These are phyloP conservation scores for Tachystola acroxantha DNA, from an alignment of 2,888 invertebrate genomes.

Conservation along the genomic window DNA sequence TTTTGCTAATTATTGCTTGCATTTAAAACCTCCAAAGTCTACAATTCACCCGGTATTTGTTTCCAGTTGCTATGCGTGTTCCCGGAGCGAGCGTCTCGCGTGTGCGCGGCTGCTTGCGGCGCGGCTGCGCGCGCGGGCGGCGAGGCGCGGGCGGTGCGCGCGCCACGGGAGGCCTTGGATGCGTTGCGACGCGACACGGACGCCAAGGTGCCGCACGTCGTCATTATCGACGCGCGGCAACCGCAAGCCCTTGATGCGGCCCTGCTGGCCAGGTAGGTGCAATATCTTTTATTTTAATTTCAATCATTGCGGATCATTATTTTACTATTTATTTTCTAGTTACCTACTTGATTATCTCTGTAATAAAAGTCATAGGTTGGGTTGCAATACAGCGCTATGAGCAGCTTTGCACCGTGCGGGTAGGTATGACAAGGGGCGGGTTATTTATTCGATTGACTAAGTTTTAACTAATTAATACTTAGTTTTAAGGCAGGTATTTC, in stretches of 20 bases:
- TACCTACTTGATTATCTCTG: neutral
- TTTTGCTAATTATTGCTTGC: too few relatives aligned
- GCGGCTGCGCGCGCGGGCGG: constrained; percentile 81
- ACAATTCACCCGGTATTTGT: too few relatives aligned
- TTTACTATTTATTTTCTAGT: neutral
- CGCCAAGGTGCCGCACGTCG: constrained; percentile 77
- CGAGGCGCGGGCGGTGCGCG: constrained; percentile 75
- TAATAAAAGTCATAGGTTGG: neutral
- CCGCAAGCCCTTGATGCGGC: constrained; percentile 80
- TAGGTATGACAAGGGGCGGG: too few relatives aligned
- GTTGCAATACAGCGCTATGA: too few relatives aligned
- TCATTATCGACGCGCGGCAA: constrained; percentile 81
- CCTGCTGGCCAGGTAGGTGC: constrained; percentile 79
- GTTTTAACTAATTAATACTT: too few relatives aligned
- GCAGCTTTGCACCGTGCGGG: too few relatives aligned
- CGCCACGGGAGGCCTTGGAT: constrained; percentile 76
- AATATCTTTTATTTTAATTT: neutral
- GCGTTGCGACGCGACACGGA: constrained; percentile 62
- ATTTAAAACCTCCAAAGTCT: too few relatives aligned
- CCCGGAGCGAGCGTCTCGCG: constrained; percentile 80
- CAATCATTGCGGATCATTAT: too few relatives aligned
- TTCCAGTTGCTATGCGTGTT: constrained; percentile 85
- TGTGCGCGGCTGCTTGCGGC: constrained; percentile 81
- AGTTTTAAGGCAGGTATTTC: too few relatives aligned
- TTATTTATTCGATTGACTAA: too few relatives aligned